Percentiles rank a stretch among this genome's conserved stretches.
phyloP scores from a whole-genome alignment of 2,113 vertebrate species.

The Hiodon tergisus region DNA sequence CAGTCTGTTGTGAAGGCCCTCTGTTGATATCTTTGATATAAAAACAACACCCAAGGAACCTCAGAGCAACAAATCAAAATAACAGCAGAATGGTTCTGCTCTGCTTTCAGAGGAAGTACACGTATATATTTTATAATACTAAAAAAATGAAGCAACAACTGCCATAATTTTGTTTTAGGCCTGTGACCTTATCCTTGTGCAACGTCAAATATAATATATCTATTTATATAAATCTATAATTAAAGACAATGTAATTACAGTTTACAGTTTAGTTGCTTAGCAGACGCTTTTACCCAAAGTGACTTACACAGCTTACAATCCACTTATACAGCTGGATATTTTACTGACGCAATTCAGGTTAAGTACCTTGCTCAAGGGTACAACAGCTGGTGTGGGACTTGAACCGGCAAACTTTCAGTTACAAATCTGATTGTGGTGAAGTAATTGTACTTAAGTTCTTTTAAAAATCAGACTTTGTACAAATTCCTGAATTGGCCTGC shows the following conservation, averaged over 20 bases:
- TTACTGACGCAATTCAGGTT: too few species aligned
- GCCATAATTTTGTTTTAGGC: too few species aligned
- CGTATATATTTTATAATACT: neutral
- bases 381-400: too few species aligned
- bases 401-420: too few species aligned
- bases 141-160: neutral
- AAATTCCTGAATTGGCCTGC: neutral
- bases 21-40: neutral
- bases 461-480: too few species aligned
- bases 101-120: neutral
- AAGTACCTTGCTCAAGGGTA: too few species aligned
- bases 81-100: neutral
- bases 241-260: constrained; percentile 21
- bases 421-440: too few species aligned
- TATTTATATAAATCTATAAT: constrained; percentile 17
- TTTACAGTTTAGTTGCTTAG: too few species aligned
- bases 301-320: too few species aligned
- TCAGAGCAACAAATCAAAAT: constrained; percentile 3
- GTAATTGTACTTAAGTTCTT: too few species aligned
- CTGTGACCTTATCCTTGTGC: constrained; percentile 17
- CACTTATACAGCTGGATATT: too few species aligned
- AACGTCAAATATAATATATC: neutral
- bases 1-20: constrained; percentile 1
- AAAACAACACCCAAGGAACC: neutral
- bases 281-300: too few species aligned